A percentile compares a stretch with the other conserved stretches of the same genome.
phyloP scores from a whole-genome alignment of 2,797 vertebrate genomes.

The Danio aesculapii region DNA sequence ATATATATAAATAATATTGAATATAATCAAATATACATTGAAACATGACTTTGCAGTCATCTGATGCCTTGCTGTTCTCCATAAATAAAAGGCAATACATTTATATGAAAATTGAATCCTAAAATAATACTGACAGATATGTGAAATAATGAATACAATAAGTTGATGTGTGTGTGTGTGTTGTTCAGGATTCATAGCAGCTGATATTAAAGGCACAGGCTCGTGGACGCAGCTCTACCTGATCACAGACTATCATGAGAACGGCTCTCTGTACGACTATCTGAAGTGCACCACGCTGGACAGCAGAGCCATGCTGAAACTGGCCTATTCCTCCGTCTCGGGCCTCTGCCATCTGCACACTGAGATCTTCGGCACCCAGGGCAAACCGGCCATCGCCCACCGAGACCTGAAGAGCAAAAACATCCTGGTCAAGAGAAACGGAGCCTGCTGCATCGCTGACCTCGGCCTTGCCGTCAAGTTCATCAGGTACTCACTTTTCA shows the following conservation, averaged over 20 bases:
- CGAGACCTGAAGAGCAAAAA: slow-evolving; percentile 98
- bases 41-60: no score
- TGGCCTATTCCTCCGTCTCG: slow-evolving; percentile 93
- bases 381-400: slow-evolving; percentile 96
- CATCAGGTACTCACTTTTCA: slow-evolving; percentile 81
- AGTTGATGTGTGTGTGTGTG: background rate
- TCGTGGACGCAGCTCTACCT: slow-evolving; percentile 98
- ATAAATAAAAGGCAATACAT: no score
- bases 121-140: no score
- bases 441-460: slow-evolving; percentile 95
- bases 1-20: no score
- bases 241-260: slow-evolving; percentile 98
- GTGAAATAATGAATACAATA: no score
- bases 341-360: slow-evolving; percentile 97
- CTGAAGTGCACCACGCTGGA: slow-evolving; percentile 95
- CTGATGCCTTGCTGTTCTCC: no score
- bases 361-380: slow-evolving; percentile 96
- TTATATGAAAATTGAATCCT: no score
- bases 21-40: no score
- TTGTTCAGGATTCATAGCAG: slow-evolving; percentile 91
- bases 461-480: slow-evolving; percentile 96
- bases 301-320: slow-evolving; percentile 88
- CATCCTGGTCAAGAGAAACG: slow-evolving; percentile 96
- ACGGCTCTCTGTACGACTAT: slow-evolving; percentile 95
- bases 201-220: slow-evolving; percentile 97